phyloP scores from a whole-genome alignment of 2,888 invertebrate genomes.

The Laothoe populi region DNA sequence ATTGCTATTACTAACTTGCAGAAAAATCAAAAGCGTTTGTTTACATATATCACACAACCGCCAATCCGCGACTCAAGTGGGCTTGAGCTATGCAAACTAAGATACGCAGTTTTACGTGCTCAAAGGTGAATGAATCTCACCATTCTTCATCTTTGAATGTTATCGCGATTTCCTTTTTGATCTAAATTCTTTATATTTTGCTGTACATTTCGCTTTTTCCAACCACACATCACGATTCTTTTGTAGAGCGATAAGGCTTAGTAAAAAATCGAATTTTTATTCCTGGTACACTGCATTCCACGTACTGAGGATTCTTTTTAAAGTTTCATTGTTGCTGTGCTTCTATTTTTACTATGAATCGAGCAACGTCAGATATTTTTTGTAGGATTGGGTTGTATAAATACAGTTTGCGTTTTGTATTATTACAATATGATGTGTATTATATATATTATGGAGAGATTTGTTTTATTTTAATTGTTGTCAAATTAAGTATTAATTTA shows the following conservation, averaged over 20 bases:
- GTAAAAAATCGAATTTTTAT: slow-evolving; percentile 65
- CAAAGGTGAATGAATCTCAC: slow-evolving; percentile 75
- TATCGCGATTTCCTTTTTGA: slow-evolving; percentile 79
- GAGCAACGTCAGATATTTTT: not conserved
- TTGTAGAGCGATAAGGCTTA: slow-evolving; percentile 67
- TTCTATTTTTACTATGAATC: slow-evolving; percentile 15
- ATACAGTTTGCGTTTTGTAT: too few relatives aligned
- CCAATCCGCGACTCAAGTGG: slow-evolving; percentile 11
- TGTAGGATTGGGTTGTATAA: not conserved
- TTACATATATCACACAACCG: not conserved
- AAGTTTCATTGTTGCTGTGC: slow-evolving; percentile 27
- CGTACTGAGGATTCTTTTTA: slow-evolving; percentile 41
- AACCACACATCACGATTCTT: slow-evolving; percentile 73
- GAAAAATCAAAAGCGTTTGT: not conserved
- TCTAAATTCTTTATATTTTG: slow-evolving; percentile 76
- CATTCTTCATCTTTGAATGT: slow-evolving; percentile 78
- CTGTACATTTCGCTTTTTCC: slow-evolving; percentile 69
- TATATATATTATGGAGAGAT: too few relatives aligned
- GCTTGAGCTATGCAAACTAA: slow-evolving; percentile 12
- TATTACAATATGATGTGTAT: too few relatives aligned
- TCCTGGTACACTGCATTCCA: slow-evolving; percentile 47
- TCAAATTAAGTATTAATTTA: too few relatives aligned
- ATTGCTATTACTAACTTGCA: not conserved
- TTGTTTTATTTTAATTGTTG: too few relatives aligned
- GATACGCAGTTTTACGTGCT: slow-evolving; percentile 69